A percentile compares a stretch with the other conserved stretches of the same genome.
Conservation (phyloP, 2,113 vertebrate species). For the Halcyon malimbica region DNA sequence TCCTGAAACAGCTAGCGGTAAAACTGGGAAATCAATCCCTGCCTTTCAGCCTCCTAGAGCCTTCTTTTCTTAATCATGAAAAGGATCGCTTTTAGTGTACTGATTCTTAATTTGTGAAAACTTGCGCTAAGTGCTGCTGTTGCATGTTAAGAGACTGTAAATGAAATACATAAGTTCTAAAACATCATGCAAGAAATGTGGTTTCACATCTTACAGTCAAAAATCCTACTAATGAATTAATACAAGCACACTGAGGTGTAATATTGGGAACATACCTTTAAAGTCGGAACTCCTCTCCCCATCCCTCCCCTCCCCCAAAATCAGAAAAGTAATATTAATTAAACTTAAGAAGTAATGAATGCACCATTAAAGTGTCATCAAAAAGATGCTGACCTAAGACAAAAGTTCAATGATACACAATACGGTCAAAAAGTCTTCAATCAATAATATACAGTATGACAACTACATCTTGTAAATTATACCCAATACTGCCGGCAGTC, state of each 20-base stretch:
- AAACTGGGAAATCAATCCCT: conserved; percentile 58
- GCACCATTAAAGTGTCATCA: conserved; percentile 91
- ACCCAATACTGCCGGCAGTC: conserved; percentile 99
- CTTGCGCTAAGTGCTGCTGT: conserved; percentile 78
- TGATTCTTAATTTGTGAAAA: conserved; percentile 76
- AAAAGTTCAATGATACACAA: conserved; percentile 92
- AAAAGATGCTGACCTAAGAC: conserved; percentile 89
- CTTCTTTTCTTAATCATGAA: conserved; percentile 76
- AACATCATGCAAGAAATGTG: conserved; percentile 83
- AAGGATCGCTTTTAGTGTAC: conserved; percentile 76
- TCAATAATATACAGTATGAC: conserved; percentile 99
- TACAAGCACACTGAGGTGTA: conserved; percentile 82
- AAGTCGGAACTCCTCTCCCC: conserved; percentile 76
- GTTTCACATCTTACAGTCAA: conserved; percentile 82
- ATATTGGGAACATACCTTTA: conserved; percentile 81
- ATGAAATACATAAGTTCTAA: conserved; percentile 78
- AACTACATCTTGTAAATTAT: conserved; percentile 99
- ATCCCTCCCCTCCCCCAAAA: conserved; percentile 49
- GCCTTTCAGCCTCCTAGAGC: conserved; percentile 85
- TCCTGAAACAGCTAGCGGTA: conserved; percentile 56
- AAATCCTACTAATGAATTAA: conserved; percentile 80
- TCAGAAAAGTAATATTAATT: conserved; percentile 84
- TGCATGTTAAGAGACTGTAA: conserved; percentile 77
- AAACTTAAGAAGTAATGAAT: conserved; percentile 89
- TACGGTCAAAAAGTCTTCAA: conserved; percentile 90